These are phyloP conservation scores for Latheticus oryzae DNA, from an alignment of 2,888 invertebrate genomes.

Conservation along the genomic window DNA sequence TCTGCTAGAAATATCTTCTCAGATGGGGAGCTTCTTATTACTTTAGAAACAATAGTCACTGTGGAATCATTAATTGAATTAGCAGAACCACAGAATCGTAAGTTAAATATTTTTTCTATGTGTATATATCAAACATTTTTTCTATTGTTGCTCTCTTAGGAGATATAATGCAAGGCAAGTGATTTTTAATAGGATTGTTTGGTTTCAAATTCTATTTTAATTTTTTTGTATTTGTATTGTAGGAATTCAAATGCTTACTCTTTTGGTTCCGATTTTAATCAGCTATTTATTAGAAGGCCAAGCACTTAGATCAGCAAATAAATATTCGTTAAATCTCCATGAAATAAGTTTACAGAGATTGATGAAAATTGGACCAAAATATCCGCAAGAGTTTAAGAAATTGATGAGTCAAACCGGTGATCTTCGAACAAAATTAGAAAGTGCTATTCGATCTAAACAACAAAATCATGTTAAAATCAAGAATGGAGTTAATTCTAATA, in stretches of 20 bases:
- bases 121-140: slow-evolving; percentile 27
- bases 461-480: slow-evolving; percentile 70
- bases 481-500: slow-evolving; percentile 65
- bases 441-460: slow-evolving; percentile 82
- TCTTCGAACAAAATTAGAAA: slow-evolving; percentile 84
- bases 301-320: slow-evolving; percentile 71
- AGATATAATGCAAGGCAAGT: slow-evolving; percentile 71
- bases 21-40: slow-evolving; percentile 78
- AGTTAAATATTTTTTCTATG: slow-evolving; percentile 63
- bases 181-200: not conserved
- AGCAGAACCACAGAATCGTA: slow-evolving; percentile 82
- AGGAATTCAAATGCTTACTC: slow-evolving; percentile 91
- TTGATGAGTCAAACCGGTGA: slow-evolving; percentile 88
- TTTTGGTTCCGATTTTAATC: slow-evolving; percentile 91
- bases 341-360: slow-evolving; percentile 91
- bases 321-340: slow-evolving; percentile 80
- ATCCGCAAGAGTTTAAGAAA: slow-evolving; percentile 93
- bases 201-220: too few species aligned
- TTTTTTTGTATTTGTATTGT: slow-evolving; percentile 52
- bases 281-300: slow-evolving; percentile 82
- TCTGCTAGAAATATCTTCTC: slow-evolving; percentile 71
- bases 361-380: slow-evolving; percentile 91
- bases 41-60: slow-evolving; percentile 78
- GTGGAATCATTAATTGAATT: slow-evolving; percentile 80
- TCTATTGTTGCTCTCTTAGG: slow-evolving; percentile 60